These are phyloP conservation scores for Spialia ferax DNA, from an alignment of 2,888 invertebrate genomes.

Conservation along the genomic window DNA sequence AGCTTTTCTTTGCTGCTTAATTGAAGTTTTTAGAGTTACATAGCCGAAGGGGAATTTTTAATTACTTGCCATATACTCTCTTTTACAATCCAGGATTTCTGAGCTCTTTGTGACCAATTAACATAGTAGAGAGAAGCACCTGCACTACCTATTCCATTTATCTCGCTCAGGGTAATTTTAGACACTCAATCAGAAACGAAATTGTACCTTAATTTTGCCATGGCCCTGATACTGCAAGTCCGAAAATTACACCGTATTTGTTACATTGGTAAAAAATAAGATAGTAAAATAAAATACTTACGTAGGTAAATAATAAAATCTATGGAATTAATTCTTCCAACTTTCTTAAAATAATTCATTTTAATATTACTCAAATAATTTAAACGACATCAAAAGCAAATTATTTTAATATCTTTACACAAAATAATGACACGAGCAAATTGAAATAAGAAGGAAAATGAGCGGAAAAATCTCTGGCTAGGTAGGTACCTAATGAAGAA, in stretches of 20 bases:
- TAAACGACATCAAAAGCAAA: background rate
- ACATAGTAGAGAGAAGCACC: constrained; percentile 38
- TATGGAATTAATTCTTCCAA: too few species aligned
- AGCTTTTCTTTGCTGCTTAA: constrained; percentile 47
- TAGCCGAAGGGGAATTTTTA: constrained; percentile 45
- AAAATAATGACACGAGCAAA: constrained; percentile 30
- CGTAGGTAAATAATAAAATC: too few species aligned
- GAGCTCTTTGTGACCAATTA: constrained; percentile 42
- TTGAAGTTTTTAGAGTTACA: constrained; percentile 48
- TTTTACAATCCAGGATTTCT: constrained; percentile 35
- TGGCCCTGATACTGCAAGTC: background rate
- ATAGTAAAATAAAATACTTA: too few species aligned
- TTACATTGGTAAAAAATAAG: too few species aligned
- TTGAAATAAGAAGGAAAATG: constrained; percentile 35
- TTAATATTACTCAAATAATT: too few species aligned
- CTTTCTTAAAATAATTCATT: too few species aligned
- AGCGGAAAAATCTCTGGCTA: constrained; percentile 67
- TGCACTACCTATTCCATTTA: constrained; percentile 32
- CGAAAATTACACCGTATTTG: too few species aligned
- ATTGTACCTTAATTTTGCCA: background rate
- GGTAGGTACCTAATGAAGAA: constrained; percentile 70
- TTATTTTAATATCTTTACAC: background rate
- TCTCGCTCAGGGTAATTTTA: constrained; percentile 6
- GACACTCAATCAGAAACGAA: constrained; percentile 9
- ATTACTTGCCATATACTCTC: constrained; percentile 36